Evolutionary conservation across 2,113 vertebrate species (phyloP).

Genomic region (Jaculus jaculus): DNA sequence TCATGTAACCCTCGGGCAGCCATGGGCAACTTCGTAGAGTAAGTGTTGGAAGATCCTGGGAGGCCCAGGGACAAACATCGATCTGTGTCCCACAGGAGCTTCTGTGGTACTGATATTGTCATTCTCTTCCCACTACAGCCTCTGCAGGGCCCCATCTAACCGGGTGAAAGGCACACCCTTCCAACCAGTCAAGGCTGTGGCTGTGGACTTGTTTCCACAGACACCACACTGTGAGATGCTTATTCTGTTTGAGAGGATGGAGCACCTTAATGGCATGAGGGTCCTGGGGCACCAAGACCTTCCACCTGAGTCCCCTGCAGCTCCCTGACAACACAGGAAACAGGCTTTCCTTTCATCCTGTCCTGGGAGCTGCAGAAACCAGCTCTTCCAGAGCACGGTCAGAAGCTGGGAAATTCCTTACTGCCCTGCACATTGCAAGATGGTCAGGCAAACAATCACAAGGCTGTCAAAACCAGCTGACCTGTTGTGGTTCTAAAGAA

Average conservation of each 20-base stretch:
- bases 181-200: conserved; percentile 90
- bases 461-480: not conserved
- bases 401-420: no score
- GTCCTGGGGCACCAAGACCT: not conserved
- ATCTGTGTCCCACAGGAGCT: not conserved
- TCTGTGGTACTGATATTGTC: not conserved
- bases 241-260: conserved; percentile 92
- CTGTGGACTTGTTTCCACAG: conserved; percentile 97
- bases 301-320: not conserved
- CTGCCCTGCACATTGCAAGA: no score
- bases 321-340: not conserved
- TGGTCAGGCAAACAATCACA: not conserved
- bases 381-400: not conserved
- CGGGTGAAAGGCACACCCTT: conserved; percentile 92
- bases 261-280: conserved; percentile 71
- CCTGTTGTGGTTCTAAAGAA: not conserved
- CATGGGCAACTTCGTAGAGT: conserved; percentile 98
- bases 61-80: not conserved
- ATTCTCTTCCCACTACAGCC: conserved; percentile 71
- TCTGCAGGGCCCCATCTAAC: conserved; percentile 95
- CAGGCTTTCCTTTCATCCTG: not conserved
- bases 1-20: conserved; percentile 97
- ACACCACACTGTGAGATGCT: conserved; percentile 95
- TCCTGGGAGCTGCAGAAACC: not conserved
- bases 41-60: conserved; percentile 79